Conservation (phyloP, 2,888 invertebrate species). For the Hypercompe scribonia region DNA sequence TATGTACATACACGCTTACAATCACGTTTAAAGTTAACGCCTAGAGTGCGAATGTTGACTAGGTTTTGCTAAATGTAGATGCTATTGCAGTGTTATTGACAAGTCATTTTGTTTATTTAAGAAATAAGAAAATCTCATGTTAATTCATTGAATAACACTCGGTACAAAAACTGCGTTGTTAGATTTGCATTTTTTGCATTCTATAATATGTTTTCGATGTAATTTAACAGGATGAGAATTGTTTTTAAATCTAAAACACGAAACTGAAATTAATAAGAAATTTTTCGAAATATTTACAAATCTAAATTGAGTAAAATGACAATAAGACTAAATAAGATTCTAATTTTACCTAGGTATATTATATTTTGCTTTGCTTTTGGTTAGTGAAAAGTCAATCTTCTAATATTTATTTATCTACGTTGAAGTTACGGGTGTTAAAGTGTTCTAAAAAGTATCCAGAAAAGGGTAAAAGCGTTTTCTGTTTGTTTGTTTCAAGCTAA, state of each 20-base stretch:
- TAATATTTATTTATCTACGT: too few species aligned
- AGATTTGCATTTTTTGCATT: neutral
- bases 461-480: too few species aligned
- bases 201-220: neutral
- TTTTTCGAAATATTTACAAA: too few species aligned
- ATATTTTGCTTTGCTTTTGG: too few species aligned
- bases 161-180: neutral
- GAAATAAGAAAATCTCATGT: neutral
- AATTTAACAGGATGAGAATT: neutral
- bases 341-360: too few species aligned
- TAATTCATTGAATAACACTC: neutral
- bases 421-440: too few species aligned
- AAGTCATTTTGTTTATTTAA: neutral
- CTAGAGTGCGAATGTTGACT: neutral
- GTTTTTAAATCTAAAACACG: neutral
- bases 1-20: neutral
- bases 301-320: neutral
- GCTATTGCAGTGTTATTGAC: neutral
- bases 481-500: too few species aligned
- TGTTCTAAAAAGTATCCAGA: too few species aligned
- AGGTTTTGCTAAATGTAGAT: neutral
- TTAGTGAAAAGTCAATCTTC: too few species aligned
- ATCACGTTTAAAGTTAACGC: too few species aligned
- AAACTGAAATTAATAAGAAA: too few species aligned
- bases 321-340: too few species aligned